Conservation (phyloP, 2,113 vertebrate species). For the Canis aureus region DNA sequence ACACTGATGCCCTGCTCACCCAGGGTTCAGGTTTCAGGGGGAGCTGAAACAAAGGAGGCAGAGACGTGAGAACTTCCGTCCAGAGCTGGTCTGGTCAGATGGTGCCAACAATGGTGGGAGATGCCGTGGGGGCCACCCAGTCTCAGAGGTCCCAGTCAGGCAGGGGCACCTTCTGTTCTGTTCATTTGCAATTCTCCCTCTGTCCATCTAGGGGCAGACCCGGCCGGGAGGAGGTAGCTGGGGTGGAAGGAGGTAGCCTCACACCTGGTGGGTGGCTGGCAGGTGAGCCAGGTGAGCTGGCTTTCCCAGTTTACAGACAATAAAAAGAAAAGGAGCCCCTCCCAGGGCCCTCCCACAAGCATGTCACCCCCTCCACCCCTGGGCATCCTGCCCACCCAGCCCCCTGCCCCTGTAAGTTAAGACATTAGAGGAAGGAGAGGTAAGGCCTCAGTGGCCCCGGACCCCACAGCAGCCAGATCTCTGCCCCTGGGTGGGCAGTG, state of each 20-base stretch:
- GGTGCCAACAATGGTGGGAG: too few species aligned
- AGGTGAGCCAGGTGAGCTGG: background rate
- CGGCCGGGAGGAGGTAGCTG: background rate
- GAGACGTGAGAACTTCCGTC: background rate
- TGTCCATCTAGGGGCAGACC: background rate
- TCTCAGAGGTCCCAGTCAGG: too few species aligned
- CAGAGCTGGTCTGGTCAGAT: background rate
- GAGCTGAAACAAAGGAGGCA: background rate
- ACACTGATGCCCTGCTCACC: accelerated
- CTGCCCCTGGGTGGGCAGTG: background rate
- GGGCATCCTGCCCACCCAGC: background rate
- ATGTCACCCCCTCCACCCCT: accelerated
- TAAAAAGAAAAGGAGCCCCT: too few species aligned
- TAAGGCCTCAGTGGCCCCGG: background rate
- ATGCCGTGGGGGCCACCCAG: background rate
- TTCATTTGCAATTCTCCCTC: background rate
- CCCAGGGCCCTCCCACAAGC: background rate
- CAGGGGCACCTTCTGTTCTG: accelerated
- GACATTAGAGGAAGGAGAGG: too few species aligned
- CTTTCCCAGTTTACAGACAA: background rate
- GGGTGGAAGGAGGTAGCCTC: background rate
- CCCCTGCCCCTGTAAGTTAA: background rate
- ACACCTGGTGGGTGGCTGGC: background rate
- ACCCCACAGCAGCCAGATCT: too few species aligned
- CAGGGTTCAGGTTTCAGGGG: background rate